Evolutionary conservation across 1,140 invertebrate genomes (phyloP).

Genomic region (Leptopilina clavipes): DNA sequence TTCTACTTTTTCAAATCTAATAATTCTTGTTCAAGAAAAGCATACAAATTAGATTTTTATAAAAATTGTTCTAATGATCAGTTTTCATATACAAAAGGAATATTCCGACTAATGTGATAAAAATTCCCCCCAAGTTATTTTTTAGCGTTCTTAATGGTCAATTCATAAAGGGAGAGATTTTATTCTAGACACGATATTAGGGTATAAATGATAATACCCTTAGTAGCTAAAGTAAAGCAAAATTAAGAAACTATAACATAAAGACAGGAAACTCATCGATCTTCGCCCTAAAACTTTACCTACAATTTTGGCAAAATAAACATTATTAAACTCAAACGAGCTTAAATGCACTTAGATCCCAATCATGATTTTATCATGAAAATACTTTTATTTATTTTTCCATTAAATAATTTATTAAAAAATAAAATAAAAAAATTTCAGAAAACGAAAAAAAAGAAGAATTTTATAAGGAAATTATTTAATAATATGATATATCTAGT

Average conservation of each 20-base stretch:
- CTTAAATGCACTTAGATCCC: not conserved
- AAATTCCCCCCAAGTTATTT: not conserved
- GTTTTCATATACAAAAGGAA: not conserved
- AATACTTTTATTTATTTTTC: no score
- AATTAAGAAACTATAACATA: not conserved
- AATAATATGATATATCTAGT: no score
- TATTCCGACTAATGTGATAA: not conserved
- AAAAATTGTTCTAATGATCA: not conserved
- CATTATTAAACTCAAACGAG: not conserved
- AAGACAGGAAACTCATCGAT: not conserved
- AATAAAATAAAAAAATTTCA: no score
- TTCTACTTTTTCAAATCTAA: no score
- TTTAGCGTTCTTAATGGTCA: not conserved
- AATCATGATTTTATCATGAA: not conserved
- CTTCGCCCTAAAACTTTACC: not conserved
- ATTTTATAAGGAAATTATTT: no score
- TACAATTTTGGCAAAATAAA: not conserved
- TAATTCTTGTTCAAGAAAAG: no score
- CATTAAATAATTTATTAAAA: no score
- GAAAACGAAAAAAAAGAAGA: no score
- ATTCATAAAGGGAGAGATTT: not conserved
- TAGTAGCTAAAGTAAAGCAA: not conserved
- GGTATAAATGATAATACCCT: not conserved
- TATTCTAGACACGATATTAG: conserved; percentile 5
- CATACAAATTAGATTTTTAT: not conserved